Conservation (phyloP, 2,888 invertebrate species). For the Synanthedon andrenaeformis region DNA sequence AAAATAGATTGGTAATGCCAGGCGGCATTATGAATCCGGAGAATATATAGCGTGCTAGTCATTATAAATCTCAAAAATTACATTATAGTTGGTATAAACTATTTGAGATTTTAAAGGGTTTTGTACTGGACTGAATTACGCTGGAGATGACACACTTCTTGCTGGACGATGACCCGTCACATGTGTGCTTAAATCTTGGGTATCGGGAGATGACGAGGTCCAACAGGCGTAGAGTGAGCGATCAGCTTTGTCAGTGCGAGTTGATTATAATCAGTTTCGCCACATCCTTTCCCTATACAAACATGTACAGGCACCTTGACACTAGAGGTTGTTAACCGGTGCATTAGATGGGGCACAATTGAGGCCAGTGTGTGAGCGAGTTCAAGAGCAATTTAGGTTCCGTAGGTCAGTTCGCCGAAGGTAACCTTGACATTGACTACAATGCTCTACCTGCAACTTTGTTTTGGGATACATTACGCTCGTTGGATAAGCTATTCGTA, state of each 20-base stretch:
- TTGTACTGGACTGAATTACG: too few species aligned
- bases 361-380: slow-evolving; percentile 69
- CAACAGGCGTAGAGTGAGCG: not conserved
- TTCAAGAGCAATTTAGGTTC: slow-evolving; percentile 70
- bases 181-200: too few species aligned
- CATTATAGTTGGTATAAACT: too few species aligned
- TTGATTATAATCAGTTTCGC: slow-evolving; percentile 26
- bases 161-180: too few species aligned
- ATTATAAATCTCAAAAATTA: too few species aligned
- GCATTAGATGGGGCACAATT: slow-evolving; percentile 67
- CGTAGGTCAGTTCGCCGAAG: slow-evolving; percentile 70
- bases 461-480: slow-evolving; percentile 1
- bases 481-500: not conserved
- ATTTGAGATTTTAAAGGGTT: too few species aligned
- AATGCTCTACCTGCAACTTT: slow-evolving; percentile 31
- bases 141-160: too few species aligned
- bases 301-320: slow-evolving; percentile 62
- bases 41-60: too few species aligned
- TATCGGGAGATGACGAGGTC: too few species aligned
- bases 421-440: slow-evolving; percentile 67
- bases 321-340: slow-evolving; percentile 69
- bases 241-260: slow-evolving; percentile 7
- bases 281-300: slow-evolving; percentile 44
- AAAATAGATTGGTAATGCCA: too few species aligned
- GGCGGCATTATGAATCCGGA: too few species aligned